Evolutionary conservation across 2,113 vertebrate species (phyloP).

Genomic region (Pterocles orientalis): DNA sequence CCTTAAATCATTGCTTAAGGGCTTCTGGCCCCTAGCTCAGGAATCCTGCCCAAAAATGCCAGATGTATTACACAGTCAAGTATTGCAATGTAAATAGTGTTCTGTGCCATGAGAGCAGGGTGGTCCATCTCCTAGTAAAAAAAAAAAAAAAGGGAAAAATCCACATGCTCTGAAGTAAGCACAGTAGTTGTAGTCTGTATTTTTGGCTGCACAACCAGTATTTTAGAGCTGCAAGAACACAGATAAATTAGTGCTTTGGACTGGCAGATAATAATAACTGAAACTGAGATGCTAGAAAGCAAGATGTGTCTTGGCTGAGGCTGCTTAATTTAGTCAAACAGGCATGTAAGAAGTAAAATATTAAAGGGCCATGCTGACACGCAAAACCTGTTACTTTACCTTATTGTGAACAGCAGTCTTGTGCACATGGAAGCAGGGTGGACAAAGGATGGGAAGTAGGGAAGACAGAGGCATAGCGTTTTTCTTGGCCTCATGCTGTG

Average conservation of each 20-base stretch:
- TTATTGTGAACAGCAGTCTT: neutral
- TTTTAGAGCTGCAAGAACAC: constrained; percentile 69
- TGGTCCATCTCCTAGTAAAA: constrained; percentile 84
- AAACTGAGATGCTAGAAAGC: constrained; percentile 64
- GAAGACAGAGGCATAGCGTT: neutral
- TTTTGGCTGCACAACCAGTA: constrained; percentile 77
- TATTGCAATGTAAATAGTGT: constrained; percentile 97
- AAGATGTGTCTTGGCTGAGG: constrained; percentile 66
- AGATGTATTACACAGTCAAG: constrained; percentile 99
- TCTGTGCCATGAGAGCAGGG: constrained; percentile 96
- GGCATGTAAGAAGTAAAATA: constrained; percentile 14
- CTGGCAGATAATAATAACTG: constrained; percentile 69
- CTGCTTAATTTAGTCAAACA: constrained; percentile 43
- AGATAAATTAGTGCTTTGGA: constrained; percentile 72
- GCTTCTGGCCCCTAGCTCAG: constrained; percentile 86
- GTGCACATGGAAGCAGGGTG: neutral
- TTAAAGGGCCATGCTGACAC: neutral
- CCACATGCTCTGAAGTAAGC: constrained; percentile 61
- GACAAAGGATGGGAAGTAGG: constrained; percentile 11
- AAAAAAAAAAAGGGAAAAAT: neutral
- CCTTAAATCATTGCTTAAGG: constrained; percentile 81
- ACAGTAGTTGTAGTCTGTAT: constrained; percentile 84
- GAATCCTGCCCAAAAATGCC: constrained; percentile 97
- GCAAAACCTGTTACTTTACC: neutral
- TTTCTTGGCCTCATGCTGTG: neutral